Evolutionary conservation across 2,797 vertebrate species (phyloP).

Genomic region (Calcarius lapponicus): DNA sequence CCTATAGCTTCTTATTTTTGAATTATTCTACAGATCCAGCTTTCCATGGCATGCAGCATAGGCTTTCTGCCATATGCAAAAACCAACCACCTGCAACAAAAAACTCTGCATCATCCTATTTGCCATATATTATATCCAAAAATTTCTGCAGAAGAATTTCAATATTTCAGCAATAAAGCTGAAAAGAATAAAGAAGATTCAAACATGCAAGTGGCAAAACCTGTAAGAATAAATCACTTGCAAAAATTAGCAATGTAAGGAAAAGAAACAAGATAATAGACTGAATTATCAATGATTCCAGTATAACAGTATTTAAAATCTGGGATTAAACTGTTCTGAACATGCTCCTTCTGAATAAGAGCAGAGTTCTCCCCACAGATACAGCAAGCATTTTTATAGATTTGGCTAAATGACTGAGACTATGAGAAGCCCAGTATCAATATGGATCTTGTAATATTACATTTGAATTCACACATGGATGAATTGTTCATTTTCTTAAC

Average conservation of each 20-base stretch:
- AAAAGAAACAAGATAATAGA: not conserved
- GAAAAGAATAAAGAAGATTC: not conserved
- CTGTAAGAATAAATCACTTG: not conserved
- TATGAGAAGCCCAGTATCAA: not conserved
- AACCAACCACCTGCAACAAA: not conserved
- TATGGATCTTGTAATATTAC: not conserved
- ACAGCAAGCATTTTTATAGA: not conserved
- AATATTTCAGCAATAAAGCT: not conserved
- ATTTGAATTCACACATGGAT: not conserved
- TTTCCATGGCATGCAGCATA: not conserved
- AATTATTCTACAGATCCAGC: not conserved
- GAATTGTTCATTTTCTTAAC: not conserved
- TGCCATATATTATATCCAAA: not conserved
- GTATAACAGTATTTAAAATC: not conserved
- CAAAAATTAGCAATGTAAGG: not conserved
- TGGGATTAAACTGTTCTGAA: not conserved
- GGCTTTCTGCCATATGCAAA: not conserved
- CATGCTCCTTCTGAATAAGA: not conserved
- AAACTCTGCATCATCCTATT: not conserved
- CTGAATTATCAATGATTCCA: not conserved
- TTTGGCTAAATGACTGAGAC: not conserved
- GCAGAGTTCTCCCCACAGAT: not conserved
- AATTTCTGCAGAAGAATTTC: not conserved
- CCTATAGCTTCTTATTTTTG: not conserved
- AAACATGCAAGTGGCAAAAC: not conserved